Evolutionary conservation across 1,140 invertebrate species (phyloP).

Genomic region (Pectinophora gossypiella): DNA sequence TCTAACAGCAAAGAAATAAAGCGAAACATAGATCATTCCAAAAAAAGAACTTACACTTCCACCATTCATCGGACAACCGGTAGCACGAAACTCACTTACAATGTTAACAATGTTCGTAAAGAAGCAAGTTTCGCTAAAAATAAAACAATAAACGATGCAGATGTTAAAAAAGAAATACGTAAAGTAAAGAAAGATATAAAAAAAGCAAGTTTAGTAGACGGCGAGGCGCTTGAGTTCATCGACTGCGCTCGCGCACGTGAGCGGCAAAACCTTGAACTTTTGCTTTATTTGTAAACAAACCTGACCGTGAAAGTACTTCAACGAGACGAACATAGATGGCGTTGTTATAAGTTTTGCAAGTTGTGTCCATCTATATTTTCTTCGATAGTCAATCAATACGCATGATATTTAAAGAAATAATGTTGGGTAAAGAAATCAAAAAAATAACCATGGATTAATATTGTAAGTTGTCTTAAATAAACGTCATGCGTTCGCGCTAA

Average conservation of each 20-base stretch:
- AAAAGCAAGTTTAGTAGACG: background rate
- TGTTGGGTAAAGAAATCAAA: too few species aligned
- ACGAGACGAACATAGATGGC: constrained; percentile 38
- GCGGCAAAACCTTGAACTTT: constrained; percentile 46
- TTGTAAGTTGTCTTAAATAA: too few species aligned
- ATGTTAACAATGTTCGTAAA: too few species aligned
- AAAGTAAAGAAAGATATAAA: background rate
- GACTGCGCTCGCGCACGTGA: constrained; percentile 9
- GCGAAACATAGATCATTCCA: background rate
- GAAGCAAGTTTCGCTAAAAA: too few species aligned
- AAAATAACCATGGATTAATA: too few species aligned
- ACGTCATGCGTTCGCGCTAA: too few species aligned
- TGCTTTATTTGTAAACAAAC: constrained; percentile 43
- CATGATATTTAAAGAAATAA: too few species aligned
- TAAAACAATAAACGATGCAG: background rate
- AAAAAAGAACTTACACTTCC: background rate
- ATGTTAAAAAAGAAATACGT: background rate
- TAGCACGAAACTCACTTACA: too few species aligned
- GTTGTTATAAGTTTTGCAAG: too few species aligned
- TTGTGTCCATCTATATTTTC: too few species aligned
- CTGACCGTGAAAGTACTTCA: constrained; percentile 43
- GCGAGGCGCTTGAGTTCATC: constrained; percentile 24
- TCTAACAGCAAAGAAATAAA: constrained; percentile 13
- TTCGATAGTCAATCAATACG: too few species aligned
- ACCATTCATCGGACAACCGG: too few species aligned